Evolutionary conservation across 2,888 invertebrate genomes (phyloP).

Genomic region (Neria commutata): DNA sequence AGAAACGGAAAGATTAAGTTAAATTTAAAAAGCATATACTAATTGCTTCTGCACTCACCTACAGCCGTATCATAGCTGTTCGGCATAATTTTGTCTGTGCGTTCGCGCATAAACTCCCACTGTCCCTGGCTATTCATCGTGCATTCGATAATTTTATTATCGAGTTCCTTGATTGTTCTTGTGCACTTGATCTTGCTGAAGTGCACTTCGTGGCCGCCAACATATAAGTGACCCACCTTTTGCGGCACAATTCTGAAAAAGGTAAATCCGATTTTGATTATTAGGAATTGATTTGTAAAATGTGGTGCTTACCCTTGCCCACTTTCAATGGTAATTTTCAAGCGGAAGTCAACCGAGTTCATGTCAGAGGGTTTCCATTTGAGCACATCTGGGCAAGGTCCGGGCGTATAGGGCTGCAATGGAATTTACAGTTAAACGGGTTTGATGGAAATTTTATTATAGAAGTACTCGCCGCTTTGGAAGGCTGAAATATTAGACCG

Average conservation of each 20-base stretch:
- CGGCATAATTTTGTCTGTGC: slow-evolving; percentile 96
- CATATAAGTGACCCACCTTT: slow-evolving; percentile 78
- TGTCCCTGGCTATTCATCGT: slow-evolving; percentile 72
- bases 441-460: background rate
- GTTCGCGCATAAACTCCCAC: slow-evolving; percentile 94
- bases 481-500: slow-evolving; percentile 96
- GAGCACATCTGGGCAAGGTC: slow-evolving; percentile 81
- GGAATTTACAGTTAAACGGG: background rate
- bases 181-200: slow-evolving; percentile 79
- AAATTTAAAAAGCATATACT: background rate
- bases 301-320: slow-evolving; percentile 72
- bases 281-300: background rate
- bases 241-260: slow-evolving; percentile 70
- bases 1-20: background rate
- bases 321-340: slow-evolving; percentile 77
- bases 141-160: slow-evolving; percentile 97
- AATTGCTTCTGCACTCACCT: slow-evolving; percentile 63
- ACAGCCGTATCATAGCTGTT: slow-evolving; percentile 85
- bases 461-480: slow-evolving; percentile 69
- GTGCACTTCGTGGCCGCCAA: slow-evolving; percentile 73
- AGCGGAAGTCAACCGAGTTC: slow-evolving; percentile 95
- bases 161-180: slow-evolving; percentile 76
- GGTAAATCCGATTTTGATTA: too few relatives aligned
- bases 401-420: slow-evolving; percentile 79
- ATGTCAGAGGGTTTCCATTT: slow-evolving; percentile 97